Percentiles rank a stretch among this genome's conserved stretches.
These are phyloP conservation scores for Xestia rhomboidea DNA, from an alignment of 2,888 invertebrate genomes.

Conservation along the genomic window DNA sequence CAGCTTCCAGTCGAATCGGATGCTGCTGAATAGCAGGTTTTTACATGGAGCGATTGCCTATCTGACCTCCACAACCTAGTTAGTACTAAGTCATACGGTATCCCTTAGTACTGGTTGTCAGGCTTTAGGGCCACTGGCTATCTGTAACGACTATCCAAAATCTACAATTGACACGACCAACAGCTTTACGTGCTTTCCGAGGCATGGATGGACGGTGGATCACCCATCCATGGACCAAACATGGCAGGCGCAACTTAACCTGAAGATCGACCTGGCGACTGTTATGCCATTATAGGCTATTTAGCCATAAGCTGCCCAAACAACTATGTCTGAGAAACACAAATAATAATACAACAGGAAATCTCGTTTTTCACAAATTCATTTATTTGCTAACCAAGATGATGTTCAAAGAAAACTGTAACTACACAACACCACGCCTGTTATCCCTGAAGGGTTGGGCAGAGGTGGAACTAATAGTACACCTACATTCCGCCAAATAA, in stretches of 20 bases:
- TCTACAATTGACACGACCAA: too few species aligned
- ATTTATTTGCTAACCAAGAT: background rate
- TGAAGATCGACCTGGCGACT: background rate
- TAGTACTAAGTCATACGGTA: too few species aligned
- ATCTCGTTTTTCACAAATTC: background rate
- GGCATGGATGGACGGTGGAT: background rate
- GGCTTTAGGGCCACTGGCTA: too few species aligned
- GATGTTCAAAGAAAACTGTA: background rate
- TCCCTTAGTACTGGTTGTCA: too few species aligned
- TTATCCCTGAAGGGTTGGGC: background rate
- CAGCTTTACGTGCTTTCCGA: background rate
- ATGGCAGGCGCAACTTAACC: background rate
- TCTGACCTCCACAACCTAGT: too few species aligned
- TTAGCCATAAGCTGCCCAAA: background rate
- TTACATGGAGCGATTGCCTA: too few species aligned
- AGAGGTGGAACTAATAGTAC: background rate
- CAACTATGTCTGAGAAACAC: background rate
- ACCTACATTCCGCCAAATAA: background rate
- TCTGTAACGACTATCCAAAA: too few species aligned
- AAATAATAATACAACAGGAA: background rate
- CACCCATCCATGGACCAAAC: background rate
- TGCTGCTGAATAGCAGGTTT: too few species aligned
- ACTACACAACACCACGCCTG: background rate
- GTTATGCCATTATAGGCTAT: too few species aligned
- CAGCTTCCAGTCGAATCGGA: too few species aligned